Evolutionary conservation across 2,113 vertebrate genomes (phyloP), one percentile per base, ranked within the genome.

Genomic region (Bombycilla garrulus): DNA sequence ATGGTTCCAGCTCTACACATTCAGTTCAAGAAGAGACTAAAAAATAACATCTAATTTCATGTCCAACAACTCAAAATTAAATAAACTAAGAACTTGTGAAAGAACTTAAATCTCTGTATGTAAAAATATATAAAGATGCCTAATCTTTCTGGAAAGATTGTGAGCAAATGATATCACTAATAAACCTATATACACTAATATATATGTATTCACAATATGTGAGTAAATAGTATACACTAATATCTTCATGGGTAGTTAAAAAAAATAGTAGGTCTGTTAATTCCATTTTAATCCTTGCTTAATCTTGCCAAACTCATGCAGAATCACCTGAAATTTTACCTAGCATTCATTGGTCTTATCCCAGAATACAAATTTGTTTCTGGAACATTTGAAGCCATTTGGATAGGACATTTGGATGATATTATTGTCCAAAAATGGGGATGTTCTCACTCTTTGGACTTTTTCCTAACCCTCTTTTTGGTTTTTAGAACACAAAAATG

Each of bases 361-460:
- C 93, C 93, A 84, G 57, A 90, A 86, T 9, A 23, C 47, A 53
- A 36, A 90, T 95, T 93, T 78, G 21, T 95, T 96, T 90, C 94
- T 96, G 94, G 94, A 95, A 93, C 85, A 60, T 71, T 90, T 94
- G 44, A 93, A 96, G 80, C 76, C 85, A 94, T 93, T 97, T 96
- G 95, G 95, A 96, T 70, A 90, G 81, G 90, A 94, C 72, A 93
- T 92, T 94, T 86, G 90, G 56, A 95, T 96, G 60, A 97, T 95
- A 94, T 96, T 96, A 94, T 93, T 96, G 69, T 93, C 90, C 92
- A 90, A 93, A 96, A 96, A 96, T 92, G 90, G 94, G 61, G 90
- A 95, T 94, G 92, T 96, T 96, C 94, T 96, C 96, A 96, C 90
- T 94, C 92, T 90, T 92, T 96, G 95, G 96, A 93, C 51, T 35